These are phyloP conservation scores for Machimus rusticus DNA, from an alignment of 2,888 invertebrate genomes.

Conservation along the genomic window DNA sequence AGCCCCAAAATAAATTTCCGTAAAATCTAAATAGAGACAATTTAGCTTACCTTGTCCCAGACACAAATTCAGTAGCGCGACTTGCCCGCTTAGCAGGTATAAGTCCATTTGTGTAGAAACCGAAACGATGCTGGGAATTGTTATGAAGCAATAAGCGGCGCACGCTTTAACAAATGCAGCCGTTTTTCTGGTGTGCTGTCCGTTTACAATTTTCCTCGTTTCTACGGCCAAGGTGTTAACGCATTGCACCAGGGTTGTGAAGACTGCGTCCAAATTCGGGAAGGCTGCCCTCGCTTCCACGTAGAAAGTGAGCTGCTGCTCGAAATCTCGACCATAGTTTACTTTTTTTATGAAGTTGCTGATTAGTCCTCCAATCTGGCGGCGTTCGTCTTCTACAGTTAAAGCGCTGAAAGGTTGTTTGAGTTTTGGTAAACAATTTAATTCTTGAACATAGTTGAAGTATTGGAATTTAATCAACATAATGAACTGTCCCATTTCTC, in stretches of 20 bases:
- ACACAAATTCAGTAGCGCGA: conserved; percentile 87
- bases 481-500: too few relatives aligned
- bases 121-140: conserved; percentile 91
- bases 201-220: conserved; percentile 73
- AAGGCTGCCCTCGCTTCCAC: conserved; percentile 91
- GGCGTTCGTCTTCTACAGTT: conserved; percentile 90
- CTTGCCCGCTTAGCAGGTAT: conserved; percentile 87
- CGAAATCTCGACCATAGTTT: conserved; percentile 84
- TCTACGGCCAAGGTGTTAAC: conserved; percentile 82
- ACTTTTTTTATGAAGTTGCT: conserved; percentile 82
- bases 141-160: conserved; percentile 94
- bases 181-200: conserved; percentile 80
- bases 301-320: conserved; percentile 91
- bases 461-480: too few relatives aligned
- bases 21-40: not conserved
- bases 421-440: not conserved
- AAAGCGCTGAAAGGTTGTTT: conserved; percentile 71
- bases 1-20: not conserved
- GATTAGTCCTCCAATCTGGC: conserved; percentile 84
- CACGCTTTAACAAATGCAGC: conserved; percentile 91
- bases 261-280: conserved; percentile 87
- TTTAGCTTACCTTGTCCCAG: conserved; percentile 80
- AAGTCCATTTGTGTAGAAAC: conserved; percentile 81
- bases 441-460: too few relatives aligned
- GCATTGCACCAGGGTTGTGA: conserved; percentile 85